Evolutionary conservation across 1,140 invertebrate species (phyloP).

Genomic region (Vanessa tameamea): DNA sequence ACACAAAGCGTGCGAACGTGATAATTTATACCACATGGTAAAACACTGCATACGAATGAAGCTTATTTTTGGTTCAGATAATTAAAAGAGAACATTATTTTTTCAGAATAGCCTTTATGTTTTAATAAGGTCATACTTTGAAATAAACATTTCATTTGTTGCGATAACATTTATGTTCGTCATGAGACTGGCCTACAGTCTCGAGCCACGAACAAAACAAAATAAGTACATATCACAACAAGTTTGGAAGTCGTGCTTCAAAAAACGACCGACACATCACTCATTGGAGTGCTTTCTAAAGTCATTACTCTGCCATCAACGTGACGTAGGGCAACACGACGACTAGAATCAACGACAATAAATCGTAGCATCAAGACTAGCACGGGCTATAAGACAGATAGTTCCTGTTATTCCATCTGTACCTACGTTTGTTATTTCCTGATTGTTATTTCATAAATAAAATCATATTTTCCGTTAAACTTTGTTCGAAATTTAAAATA

Average conservation of each 20-base stretch:
- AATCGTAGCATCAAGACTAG: not conserved
- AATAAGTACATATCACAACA: conserved; percentile 29
- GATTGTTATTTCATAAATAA: not conserved
- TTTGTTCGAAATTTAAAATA: too few species aligned
- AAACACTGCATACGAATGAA: conserved; percentile 21
- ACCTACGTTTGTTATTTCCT: not conserved
- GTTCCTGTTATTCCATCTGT: not conserved
- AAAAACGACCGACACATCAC: conserved; percentile 35
- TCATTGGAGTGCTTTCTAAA: conserved; percentile 35
- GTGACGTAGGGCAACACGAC: conserved; percentile 9
- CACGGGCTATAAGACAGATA: not conserved
- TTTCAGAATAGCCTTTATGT: not conserved
- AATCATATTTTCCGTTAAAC: too few species aligned
- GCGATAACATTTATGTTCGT: not conserved
- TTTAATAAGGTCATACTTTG: not conserved
- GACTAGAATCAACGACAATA: not conserved
- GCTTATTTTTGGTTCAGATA: conserved; percentile 21
- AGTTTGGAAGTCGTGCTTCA: conserved; percentile 33
- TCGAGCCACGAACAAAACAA: conserved; percentile 31
- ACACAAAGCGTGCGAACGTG: conserved; percentile 37
- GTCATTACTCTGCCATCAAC: conserved; percentile 20
- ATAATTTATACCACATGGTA: conserved; percentile 34
- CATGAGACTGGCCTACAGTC: not conserved
- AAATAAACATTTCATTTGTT: not conserved
- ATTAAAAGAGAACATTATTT: conserved; percentile 3